Evolutionary conservation across 2,888 invertebrate species (phyloP).

Genomic region (Noctua comes): DNA sequence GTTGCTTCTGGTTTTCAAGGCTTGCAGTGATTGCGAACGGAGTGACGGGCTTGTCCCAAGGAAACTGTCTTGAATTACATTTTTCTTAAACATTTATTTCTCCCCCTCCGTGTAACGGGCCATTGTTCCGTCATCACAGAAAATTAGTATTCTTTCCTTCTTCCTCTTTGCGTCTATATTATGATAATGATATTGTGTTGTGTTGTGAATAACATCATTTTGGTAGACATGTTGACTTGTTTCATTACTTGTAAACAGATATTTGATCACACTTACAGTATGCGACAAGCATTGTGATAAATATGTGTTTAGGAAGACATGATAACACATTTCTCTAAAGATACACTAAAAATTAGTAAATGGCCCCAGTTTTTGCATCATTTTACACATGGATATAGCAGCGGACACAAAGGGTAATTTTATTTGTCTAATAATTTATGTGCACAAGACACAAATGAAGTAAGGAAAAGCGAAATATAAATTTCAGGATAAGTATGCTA

Average conservation of each 20-base stretch:
- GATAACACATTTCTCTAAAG: neutral
- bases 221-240: conserved; percentile 27
- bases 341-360: neutral
- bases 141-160: conserved; percentile 38
- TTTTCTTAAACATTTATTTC: neutral
- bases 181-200: conserved; percentile 41
- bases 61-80: neutral
- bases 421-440: neutral
- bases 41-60: neutral
- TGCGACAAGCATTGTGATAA: neutral
- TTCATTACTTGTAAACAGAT: conserved; percentile 17
- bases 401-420: no score
- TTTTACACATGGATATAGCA: no score
- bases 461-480: neutral
- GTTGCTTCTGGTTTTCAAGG: neutral
- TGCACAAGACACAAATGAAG: neutral
- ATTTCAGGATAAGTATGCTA: no score
- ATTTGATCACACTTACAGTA: neutral
- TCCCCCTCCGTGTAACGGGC: neutral
- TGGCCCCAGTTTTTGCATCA: neutral
- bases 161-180: conserved; percentile 16
- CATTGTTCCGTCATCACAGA: conserved; percentile 24
- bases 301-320: neutral
- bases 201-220: conserved; percentile 27
- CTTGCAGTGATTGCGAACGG: neutral